Conservation (phyloP, 2,797 vertebrate species). For the Enteromius afrohamiltoni region DNA sequence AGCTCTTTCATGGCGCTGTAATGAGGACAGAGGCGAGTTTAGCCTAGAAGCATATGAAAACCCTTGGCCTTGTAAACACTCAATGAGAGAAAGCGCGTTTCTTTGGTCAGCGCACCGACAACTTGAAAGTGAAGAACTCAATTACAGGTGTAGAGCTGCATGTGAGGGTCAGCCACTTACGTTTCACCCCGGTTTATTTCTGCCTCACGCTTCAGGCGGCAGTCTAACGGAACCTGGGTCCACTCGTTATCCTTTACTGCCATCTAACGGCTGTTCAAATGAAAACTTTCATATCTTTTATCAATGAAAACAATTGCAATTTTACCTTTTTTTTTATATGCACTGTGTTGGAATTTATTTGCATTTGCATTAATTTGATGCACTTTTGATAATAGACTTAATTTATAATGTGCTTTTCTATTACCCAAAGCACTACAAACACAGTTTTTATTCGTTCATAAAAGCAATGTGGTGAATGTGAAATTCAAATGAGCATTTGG, state of each 20-base stretch:
- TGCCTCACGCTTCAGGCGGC: neutral
- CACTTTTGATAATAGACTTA: neutral
- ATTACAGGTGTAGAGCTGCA: slow-evolving; percentile 35
- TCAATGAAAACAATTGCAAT: neutral
- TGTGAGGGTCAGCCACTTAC: slow-evolving; percentile 37
- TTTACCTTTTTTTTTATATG: too few relatives aligned
- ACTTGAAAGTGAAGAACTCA: slow-evolving; percentile 25
- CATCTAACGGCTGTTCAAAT: slow-evolving; percentile 70
- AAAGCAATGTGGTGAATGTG: neutral
- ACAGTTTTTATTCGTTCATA: neutral
- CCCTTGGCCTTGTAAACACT: slow-evolving; percentile 28
- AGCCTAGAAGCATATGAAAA: neutral
- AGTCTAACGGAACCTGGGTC: neutral
- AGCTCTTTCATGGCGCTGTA: neutral
- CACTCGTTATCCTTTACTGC: slow-evolving; percentile 68
- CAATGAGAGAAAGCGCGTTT: slow-evolving; percentile 17
- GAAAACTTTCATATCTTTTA: neutral
- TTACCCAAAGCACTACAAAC: neutral
- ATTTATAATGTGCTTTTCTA: neutral
- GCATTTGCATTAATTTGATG: neutral
- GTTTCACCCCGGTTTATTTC: slow-evolving; percentile 20
- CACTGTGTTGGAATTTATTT: neutral
- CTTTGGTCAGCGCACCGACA: slow-evolving; percentile 20
- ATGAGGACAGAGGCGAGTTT: neutral
- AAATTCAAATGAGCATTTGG: neutral